Evolutionary conservation across 2,113 vertebrate species (phyloP).

Genomic region (Morphnarchus princeps): DNA sequence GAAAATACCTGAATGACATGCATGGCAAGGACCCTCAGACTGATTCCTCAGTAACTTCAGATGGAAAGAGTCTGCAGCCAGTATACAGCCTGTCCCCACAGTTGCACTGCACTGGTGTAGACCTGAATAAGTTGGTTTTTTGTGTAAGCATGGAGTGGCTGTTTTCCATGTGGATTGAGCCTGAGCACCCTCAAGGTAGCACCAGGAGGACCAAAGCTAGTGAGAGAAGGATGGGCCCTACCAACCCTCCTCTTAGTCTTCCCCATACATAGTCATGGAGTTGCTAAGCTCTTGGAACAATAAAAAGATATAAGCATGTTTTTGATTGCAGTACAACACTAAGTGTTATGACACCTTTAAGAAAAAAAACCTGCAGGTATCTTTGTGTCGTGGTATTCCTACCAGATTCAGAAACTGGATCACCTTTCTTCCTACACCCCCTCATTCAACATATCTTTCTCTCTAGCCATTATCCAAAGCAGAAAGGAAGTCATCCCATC

Average conservation of each 20-base stretch:
- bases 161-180: neutral
- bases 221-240: neutral
- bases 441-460: neutral
- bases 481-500: neutral
- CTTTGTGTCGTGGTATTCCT: neutral
- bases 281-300: neutral
- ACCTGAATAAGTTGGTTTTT: neutral
- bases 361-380: neutral
- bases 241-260: neutral
- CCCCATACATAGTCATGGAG: neutral
- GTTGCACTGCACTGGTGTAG: neutral
- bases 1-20: neutral
- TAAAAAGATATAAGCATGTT: neutral
- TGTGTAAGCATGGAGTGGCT: neutral
- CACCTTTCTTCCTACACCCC: neutral
- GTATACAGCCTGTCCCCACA: neutral
- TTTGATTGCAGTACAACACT: neutral
- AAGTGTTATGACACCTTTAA: neutral
- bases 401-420: neutral
- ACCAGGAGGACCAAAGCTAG: neutral
- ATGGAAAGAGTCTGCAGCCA: neutral
- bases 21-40: neutral
- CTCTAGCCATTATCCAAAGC: neutral
- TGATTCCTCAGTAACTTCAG: neutral
- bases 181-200: neutral